Percentiles rank a stretch among this genome's conserved stretches.
Conservation (phyloP, 2,888 invertebrate species). For the Melieria omissa region DNA sequence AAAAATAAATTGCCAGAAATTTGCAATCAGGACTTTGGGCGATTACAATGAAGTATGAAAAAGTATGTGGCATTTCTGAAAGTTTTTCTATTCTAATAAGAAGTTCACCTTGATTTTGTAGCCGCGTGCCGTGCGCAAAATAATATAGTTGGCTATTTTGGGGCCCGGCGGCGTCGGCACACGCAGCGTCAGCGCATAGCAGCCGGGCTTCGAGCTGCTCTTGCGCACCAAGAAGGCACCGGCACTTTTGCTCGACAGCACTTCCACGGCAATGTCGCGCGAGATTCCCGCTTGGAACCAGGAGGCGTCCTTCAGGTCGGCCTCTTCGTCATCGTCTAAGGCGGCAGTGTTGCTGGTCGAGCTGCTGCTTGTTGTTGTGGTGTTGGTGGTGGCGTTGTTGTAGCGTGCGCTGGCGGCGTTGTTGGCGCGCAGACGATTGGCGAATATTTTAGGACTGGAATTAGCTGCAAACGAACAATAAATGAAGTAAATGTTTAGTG, state of each 20-base stretch:
- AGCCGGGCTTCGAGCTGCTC: slow-evolving; percentile 92
- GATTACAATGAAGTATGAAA: background rate
- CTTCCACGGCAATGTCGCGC: slow-evolving; percentile 92
- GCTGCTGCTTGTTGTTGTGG: slow-evolving; percentile 10
- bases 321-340: slow-evolving; percentile 73
- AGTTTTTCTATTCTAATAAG: background rate
- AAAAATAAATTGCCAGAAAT: background rate
- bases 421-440: slow-evolving; percentile 45
- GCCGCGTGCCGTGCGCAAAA: slow-evolving; percentile 86
- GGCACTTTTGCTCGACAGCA: slow-evolving; percentile 87
- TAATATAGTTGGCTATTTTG: slow-evolving; percentile 92
- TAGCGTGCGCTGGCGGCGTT: background rate
- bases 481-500: background rate
- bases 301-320: slow-evolving; percentile 85
- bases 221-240: slow-evolving; percentile 96
- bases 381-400: slow-evolving; percentile 13
- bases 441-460: slow-evolving; percentile 68
- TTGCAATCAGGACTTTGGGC: background rate
- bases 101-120: slow-evolving; percentile 88
- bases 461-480: slow-evolving; percentile 55
- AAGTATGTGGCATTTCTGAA: background rate
- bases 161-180: slow-evolving; percentile 84
- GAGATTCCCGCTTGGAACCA: slow-evolving; percentile 98
- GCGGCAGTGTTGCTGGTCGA: slow-evolving; percentile 4
- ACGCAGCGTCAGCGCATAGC: slow-evolving; percentile 92